Base-by-base conservation (phyloP, 2,797 vertebrate species). In the Lepilemur ruficaudatus region DNA sequence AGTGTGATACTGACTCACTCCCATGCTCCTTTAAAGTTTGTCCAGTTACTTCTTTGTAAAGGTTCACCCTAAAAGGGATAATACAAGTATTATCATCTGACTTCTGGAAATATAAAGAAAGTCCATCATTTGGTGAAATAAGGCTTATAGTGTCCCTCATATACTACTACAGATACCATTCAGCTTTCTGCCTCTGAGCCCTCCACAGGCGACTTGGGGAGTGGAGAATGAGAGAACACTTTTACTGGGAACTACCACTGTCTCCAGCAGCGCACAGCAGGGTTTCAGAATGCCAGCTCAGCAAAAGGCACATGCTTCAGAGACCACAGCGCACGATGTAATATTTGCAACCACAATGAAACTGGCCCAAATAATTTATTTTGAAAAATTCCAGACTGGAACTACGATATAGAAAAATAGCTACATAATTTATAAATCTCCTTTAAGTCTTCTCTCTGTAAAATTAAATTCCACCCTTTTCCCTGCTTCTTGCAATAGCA, bases 371-470 rank as follows among this genome's bases (percentile, higher is more conserved):
- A 89, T 87, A 63, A 89, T 93, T 95, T 95, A 94, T 92, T 97
- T 89, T 87, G 76, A 96, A 96, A 96, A 91, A 91, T 91, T 96
- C 89, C 95, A 97, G 79, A 81, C 80, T 50, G 38, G 14, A 55
- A 61, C 95, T 91, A 91, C 95, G 61, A 67, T 97, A 97, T 95
- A 97, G 97, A 93, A 93, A 97, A 93, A 91, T 69, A 94, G 80
- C 86, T 96, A 20, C 69, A 72, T 96, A 94, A 97, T 97, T 97
- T 97, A 96, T 96, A 97, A 91, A 80, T 63, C 38, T 23, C 82
- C 20, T 92, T 90, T 92, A 93, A 92, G 67, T 82, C 52, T 89
- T 95, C 67, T 91, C 59, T 59, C 84, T 78, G 80, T 55, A 92
- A 94, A 95, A 94, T 94, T 84, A 81, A 94, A 92, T 81, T 70